Evolutionary conservation across 2,113 vertebrate genomes (phyloP).

Genomic region (Atrichornis clamosus): DNA sequence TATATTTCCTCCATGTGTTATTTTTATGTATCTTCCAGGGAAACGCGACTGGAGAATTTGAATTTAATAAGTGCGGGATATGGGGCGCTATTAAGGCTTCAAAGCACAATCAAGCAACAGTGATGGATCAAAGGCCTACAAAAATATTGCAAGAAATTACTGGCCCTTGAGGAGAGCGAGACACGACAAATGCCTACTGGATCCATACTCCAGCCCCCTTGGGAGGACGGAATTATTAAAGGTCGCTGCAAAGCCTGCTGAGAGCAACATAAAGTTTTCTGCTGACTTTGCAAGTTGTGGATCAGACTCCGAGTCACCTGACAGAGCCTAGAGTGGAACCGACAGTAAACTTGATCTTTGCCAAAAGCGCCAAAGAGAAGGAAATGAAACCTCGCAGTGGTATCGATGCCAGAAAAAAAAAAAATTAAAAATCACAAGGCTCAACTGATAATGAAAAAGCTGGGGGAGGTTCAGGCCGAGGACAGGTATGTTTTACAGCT

Average conservation of each 20-base stretch:
- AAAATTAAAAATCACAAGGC: neutral
- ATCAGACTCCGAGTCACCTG: constrained; percentile 6
- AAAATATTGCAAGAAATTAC: constrained; percentile 2
- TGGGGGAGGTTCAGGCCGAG: neutral
- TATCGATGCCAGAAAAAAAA: neutral
- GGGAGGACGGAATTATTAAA: constrained; percentile 30
- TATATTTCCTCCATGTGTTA: constrained; percentile 53
- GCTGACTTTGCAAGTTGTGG: constrained; percentile 8
- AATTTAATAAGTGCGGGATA: constrained; percentile 58
- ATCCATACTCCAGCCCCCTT: neutral
- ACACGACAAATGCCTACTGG: constrained; percentile 34
- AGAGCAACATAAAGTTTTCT: constrained; percentile 6
- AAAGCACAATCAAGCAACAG: constrained; percentile 21
- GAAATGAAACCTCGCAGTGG: constrained; percentile 42
- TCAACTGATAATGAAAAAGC: constrained; percentile 28
- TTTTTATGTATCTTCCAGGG: constrained; percentile 60
- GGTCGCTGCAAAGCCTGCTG: neutral
- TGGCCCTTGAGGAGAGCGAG: constrained; percentile 18
- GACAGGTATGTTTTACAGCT: constrained; percentile 5
- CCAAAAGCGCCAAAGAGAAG: constrained; percentile 11
- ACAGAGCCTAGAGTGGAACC: neutral
- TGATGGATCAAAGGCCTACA: constrained; percentile 36
- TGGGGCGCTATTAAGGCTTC: constrained; percentile 24
- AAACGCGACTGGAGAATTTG: constrained; percentile 41
- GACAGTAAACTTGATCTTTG: neutral